phyloP scores from a whole-genome alignment of 2,797 vertebrate genomes.

The Muraenolepis orangiensis region DNA sequence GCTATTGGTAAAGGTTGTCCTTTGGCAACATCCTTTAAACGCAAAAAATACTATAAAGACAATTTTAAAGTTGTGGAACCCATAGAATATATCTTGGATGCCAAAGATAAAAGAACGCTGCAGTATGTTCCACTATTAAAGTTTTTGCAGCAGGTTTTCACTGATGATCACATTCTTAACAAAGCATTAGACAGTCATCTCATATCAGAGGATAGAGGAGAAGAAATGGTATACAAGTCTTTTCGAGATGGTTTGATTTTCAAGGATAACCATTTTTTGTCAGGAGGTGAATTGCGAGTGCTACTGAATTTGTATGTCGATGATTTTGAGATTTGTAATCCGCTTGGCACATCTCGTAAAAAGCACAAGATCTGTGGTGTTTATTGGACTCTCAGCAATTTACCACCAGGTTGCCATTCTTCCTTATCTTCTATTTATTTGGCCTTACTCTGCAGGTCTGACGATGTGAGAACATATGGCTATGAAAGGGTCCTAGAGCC shows the following conservation, averaged over 20 bases:
- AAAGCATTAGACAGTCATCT: no score
- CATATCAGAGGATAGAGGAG: no score
- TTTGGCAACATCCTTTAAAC: neutral
- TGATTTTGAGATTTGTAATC: constrained; percentile 20
- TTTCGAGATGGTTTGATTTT: constrained; percentile 27
- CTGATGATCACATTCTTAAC: no score
- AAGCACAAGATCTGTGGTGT: constrained; percentile 27
- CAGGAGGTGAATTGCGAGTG: constrained; percentile 5
- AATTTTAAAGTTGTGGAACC: constrained; percentile 19
- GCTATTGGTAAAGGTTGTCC: neutral
- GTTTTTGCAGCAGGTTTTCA: no score
- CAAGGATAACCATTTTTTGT: constrained; percentile 28
- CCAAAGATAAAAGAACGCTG: constrained; percentile 10
- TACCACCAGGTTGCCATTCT: neutral
- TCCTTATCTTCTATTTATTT: neutral
- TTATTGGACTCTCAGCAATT: constrained; percentile 13
- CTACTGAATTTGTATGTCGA: neutral
- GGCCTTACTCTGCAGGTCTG: neutral
- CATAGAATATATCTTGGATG: constrained; percentile 9
- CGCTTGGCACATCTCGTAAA: constrained; percentile 23
- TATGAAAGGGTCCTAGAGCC: constrained; percentile 10
- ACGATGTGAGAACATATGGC: constrained; percentile 12
- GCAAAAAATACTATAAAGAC: constrained; percentile 14
- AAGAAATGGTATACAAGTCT: no score
- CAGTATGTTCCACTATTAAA: constrained; percentile 8